phyloP scores from a whole-genome alignment of 2,113 vertebrate genomes.

The Tricholaema leucomelas region DNA sequence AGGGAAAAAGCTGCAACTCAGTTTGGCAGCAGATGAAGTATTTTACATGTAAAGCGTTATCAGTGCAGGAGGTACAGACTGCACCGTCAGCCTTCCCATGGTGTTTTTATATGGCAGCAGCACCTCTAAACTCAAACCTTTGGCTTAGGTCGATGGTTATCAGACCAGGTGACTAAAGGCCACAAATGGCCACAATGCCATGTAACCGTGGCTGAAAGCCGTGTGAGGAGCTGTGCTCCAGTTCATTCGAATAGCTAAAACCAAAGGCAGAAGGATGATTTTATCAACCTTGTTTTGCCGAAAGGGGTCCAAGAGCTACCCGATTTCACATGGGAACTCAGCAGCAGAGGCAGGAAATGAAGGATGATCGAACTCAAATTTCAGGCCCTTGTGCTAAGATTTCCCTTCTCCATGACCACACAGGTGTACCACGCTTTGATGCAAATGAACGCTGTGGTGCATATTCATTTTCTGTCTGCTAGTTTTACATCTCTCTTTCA shows the following conservation, averaged over 20 bases:
- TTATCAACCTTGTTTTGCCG: background rate
- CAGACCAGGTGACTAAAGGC: background rate
- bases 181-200: background rate
- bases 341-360: background rate
- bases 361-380: background rate
- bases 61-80: background rate
- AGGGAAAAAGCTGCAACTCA: background rate
- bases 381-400: background rate
- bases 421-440: background rate
- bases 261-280: background rate
- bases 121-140: background rate
- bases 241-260: background rate
- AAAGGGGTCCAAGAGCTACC: background rate
- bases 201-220: background rate
- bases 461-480: background rate
- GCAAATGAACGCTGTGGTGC: background rate
- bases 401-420: background rate
- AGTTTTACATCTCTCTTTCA: background rate
- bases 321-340: background rate
- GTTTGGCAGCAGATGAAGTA: background rate
- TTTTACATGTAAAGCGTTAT: constrained; percentile 26
- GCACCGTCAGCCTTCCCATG: background rate
- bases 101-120: background rate
- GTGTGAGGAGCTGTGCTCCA: background rate
- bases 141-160: background rate